Base-by-base conservation (phyloP, 2,888 invertebrate species). In the Malthinus seriepunctatus region DNA sequence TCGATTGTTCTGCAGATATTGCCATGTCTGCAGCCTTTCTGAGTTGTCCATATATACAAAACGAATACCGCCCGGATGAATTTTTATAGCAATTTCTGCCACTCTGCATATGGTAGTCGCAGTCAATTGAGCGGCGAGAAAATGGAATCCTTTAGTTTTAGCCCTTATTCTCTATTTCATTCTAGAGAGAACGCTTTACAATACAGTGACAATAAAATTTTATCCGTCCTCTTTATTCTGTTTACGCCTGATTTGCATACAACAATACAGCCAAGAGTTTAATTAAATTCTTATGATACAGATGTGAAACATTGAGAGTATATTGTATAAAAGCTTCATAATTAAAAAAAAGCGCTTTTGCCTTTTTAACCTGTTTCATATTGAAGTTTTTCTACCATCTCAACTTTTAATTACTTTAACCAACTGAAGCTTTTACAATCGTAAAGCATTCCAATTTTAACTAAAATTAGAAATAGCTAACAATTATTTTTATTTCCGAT, bases 271-370 rank as follows among this genome's bases (percentile, higher is more conserved):
- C 53, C 56, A 55, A 52, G 58, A 60, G 58, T 67, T 67, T 67
- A 67, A 67, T 67, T 67, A 67, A 67, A 67, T 66, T 67, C 67
- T 67, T 67, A 67, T 63, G 67, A 62, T 64, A 64, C 65, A 63
- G 63, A 64, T 65, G 63, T 64, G 65, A 65, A 64, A 64, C 65
- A 63, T 61, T 59, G 65, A 62, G 51, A 51, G 51, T 23, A 50
- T 35, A 47, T 35, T 52, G 44, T 44, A 39, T 48, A 51, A 39
- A 47, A 60, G 48, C 39, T 42, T 42, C 51, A 51, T 56, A 60
- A 60, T 60, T 60, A 55, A 56, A 60, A 59, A 55, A 34, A 51
- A 47, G n/a, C n/a, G n/a, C 15, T 48, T 37, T 55, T 47, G 44
- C 38, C 51, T 51, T 51, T 58, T 59, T 51, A n/a, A 23, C 15